Evolutionary conservation across 2,113 vertebrate genomes (phyloP).

Genomic region (Chunga burmeisteri): DNA sequence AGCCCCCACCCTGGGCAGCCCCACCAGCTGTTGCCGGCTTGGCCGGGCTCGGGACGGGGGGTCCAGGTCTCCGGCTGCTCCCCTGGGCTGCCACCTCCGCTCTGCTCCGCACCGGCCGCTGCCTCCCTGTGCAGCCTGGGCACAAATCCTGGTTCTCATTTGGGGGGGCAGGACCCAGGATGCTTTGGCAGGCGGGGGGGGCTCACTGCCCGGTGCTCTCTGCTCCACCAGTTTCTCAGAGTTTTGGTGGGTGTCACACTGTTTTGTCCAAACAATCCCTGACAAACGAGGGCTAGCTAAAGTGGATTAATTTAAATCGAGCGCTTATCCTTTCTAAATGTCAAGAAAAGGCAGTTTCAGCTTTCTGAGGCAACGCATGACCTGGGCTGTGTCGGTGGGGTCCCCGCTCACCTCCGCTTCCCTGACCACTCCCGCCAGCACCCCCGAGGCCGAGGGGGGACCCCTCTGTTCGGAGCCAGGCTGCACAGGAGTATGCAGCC

Average conservation of each 20-base stretch:
- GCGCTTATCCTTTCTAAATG: constrained; percentile 14
- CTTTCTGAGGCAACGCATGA: not conserved
- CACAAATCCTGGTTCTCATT: rapidly evolving
- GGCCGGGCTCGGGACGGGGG: not conserved
- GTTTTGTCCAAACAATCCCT: not conserved
- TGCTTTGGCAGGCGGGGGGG: not conserved
- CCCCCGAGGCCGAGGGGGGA: rapidly evolving
- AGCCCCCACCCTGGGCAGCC: not conserved
- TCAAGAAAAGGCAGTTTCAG: not conserved
- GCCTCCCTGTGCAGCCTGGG: not conserved
- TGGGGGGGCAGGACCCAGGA: not conserved
- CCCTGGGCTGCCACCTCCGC: not conserved
- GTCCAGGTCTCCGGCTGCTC: no score
- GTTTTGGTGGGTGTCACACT: not conserved
- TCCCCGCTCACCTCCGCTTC: not conserved
- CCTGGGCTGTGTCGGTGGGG: not conserved
- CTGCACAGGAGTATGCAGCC: rapidly evolving
- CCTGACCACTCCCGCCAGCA: not conserved
- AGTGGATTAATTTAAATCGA: not conserved
- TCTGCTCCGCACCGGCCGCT: not conserved
- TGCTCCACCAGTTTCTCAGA: not conserved
- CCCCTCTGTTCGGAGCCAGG: not conserved
- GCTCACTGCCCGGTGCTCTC: not conserved
- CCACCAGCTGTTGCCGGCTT: not conserved
- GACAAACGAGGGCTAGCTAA: not conserved